Evolutionary conservation across 2,797 vertebrate genomes (phyloP), one percentile per base, ranked within the genome.

Genomic region (Silurus aristotelis): DNA sequence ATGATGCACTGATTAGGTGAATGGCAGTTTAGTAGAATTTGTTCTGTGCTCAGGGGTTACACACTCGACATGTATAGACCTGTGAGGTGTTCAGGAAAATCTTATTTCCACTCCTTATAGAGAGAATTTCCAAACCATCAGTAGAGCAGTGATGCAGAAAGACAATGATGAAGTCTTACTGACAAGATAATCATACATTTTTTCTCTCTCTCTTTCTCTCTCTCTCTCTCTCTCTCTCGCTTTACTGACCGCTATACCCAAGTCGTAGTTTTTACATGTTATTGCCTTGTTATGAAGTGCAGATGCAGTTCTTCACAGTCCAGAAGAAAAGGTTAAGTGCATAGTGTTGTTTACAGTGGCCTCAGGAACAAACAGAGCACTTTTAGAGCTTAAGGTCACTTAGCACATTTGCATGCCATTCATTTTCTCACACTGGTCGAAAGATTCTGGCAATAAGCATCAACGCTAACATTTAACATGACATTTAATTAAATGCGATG

Each of bases 251-350:
- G 27, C 27, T 27, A 1, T 1, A 27, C 27, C 27, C 27, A 27
- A 27, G 27, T 27, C 27, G 27, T 27, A 27, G 27, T 27, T 27
- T 27, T 27, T 27, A 27, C 13, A 48, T 90, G 85, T 89, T 92
- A 94, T 94, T 92, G 93, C 93, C 93, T 89, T 89, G 90, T 89
- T 90, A 92, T 92, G 88, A 92, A 89, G 83, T 86, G 90, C 86
- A 84, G 72, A 86, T 77, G 86, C 86, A 80, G 86, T 89, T 81
- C 78, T 89, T 82, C 81, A 86, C 87, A 84, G 81, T 81, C 86
- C 71, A 55, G 77, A 87, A 84, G 83, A 84, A 91, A 91, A 90
- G 83, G 88, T 92, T 90, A 89, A 73, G 84, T 83, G 55, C 81
- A 80, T 73, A 1, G 88, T 90, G 87, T 87, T 78, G 86, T 89